A percentile compares a stretch with the other conserved stretches of the same genome.
Evolutionary conservation across 2,888 invertebrate species (phyloP).

Genomic region (Portevinia maculata): DNA sequence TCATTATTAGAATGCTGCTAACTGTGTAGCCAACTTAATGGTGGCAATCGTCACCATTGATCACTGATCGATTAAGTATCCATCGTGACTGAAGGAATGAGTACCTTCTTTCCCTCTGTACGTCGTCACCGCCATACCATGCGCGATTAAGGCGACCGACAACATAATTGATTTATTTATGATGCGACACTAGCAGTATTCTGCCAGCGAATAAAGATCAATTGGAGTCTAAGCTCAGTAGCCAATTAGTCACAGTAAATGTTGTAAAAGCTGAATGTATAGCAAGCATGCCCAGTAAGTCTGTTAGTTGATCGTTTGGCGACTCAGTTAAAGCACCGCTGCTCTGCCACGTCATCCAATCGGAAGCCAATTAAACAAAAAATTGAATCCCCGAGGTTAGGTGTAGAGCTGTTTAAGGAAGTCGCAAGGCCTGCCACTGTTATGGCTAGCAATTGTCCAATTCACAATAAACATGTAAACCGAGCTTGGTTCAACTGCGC

Average conservation of each 20-base stretch:
- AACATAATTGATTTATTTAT: constrained; percentile 77
- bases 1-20: constrained; percentile 60
- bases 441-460: constrained; percentile 46
- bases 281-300: constrained; percentile 38
- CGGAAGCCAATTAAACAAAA: constrained; percentile 72
- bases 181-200: constrained; percentile 56
- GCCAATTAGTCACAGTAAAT: constrained; percentile 71
- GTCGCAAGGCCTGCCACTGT: constrained; percentile 64
- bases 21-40: constrained; percentile 33
- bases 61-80: constrained; percentile 59
- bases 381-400: constrained; percentile 62
- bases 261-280: constrained; percentile 48
- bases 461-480: constrained; percentile 46
- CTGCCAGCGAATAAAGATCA: constrained; percentile 65
- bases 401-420: constrained; percentile 67
- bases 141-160: constrained; percentile 49
- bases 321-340: background rate
- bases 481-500: constrained; percentile 58
- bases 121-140: background rate
- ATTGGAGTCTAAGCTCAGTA: constrained; percentile 23
- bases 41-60: constrained; percentile 67
- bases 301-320: constrained; percentile 12
- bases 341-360: constrained; percentile 66
- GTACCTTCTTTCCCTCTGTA: constrained; percentile 24
- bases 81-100: constrained; percentile 47